Evolutionary conservation across 2,113 vertebrate genomes (phyloP), one percentile per base, ranked within the genome.

Genomic region (Opisthocomus hoazin): DNA sequence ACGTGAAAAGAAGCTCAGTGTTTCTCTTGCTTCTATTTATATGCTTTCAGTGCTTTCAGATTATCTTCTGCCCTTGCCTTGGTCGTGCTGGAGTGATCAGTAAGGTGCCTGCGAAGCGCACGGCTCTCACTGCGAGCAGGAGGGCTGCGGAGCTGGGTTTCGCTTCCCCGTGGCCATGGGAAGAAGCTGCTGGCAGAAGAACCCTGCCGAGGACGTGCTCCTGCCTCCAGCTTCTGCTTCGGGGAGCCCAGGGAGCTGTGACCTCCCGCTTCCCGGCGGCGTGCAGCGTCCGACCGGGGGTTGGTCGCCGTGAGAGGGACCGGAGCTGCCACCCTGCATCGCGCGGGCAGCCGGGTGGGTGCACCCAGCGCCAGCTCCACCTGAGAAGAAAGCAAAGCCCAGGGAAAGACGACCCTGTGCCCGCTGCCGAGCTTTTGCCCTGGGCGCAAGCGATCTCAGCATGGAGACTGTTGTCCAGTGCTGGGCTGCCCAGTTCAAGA

Each of bases 261-360:
- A 4, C 36, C 61, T 46, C 43, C 53, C 15, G 45, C 53, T 75
- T 39, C 8, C 24, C 9, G 2, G 15, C 6, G 43, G 43, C 12
- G 20, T 0, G 21, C 53, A 18, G 46, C 18, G 5, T 12, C 64
- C 10, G 27, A 16, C 9, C 1, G 1, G n/a, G n/a, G 29, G 32
- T 2, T 54, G 34, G 65, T 2, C 7, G 39, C 65, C 9, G 29
- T 57, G 30, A 57, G 57, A 56, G 57, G 57, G n/a, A 16, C 4
- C 45, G 13, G 4, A 51, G 53, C 32, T 50, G 71, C 71, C n/a
- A 18, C 23, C 50, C 27, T 23, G 70, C n/a, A 36, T 50, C 51
- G 12, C 6, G 4, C 34, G 7, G 39, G 34, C 10, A 4, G 9
- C 70, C n/a, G 5, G 23, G 39, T 22, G 41, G 22, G 23, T 23